These are phyloP conservation scores for Columba janthina DNA, from an alignment of 2,113 vertebrate genomes.

Conservation along the genomic window DNA sequence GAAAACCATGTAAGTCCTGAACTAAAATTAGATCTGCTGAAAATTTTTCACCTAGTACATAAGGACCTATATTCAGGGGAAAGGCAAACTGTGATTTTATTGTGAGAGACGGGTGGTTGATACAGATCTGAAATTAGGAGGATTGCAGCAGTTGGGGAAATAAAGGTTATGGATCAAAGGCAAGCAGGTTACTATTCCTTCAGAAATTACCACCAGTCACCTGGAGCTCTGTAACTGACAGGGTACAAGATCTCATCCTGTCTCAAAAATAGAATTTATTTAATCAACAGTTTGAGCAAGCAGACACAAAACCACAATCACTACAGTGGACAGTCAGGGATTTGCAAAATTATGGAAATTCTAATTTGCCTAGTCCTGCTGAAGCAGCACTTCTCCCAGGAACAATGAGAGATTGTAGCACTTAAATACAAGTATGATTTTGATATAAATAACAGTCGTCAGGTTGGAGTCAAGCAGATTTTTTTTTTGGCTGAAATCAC, in stretches of 20 bases:
- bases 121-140: background rate
- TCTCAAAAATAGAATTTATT: background rate
- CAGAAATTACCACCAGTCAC: background rate
- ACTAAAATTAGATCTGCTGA: background rate
- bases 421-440: background rate
- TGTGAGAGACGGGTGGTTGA: background rate
- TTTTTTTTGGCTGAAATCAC: slow-evolving; percentile 32
- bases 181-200: background rate
- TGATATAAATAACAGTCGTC: background rate
- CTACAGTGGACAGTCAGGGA: background rate
- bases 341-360: background rate
- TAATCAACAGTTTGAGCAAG: background rate
- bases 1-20: background rate
- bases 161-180: background rate
- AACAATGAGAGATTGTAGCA: background rate
- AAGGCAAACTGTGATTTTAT: background rate
- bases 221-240: background rate
- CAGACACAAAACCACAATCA: background rate
- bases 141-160: background rate
- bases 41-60: background rate
- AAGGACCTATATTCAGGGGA: background rate
- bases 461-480: background rate
- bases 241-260: background rate
- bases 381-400: background rate
- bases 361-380: background rate